Base-by-base conservation (phyloP, 2,797 vertebrate species). In the Microctenopoma lineatum region DNA sequence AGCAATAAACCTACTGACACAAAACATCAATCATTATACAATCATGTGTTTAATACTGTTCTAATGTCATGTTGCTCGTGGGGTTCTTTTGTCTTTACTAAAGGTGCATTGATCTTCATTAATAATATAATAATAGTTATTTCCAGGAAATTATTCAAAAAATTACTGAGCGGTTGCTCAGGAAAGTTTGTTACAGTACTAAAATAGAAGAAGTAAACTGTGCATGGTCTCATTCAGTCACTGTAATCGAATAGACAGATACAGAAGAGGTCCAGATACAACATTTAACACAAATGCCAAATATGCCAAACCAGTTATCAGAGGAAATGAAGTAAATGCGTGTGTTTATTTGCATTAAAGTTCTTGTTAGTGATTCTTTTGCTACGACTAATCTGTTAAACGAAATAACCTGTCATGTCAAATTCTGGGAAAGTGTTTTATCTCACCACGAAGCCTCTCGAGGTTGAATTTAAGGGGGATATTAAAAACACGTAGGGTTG, bases 311-410 rank as follows among this genome's bases (percentile, higher is more conserved):
- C 7, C 41, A 7, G 12, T 3, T 8, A 10, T 10, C 27, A 32
- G 21, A 3, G 16, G 29, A 53, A 21, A 16, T 13, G 25, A 18
- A 34, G 21, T 13, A 21, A 18, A 27, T 51, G 34, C 13, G 11
- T 25, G 8, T 11, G n/a, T 45, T 46, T 46, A 21, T 18, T 46
- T 46, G 44, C n/a, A 21, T 5, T 26, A 13, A 1, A 36, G 42
- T 4, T 0, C 21, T 50, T 21, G 25, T 21, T 29, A 12, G 39
- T 50, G 42, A 6, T 18, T 18, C 18, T 46, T 46, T 36, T 16
- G 41, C 16, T 41, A 36, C 4, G 59, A 5, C 58, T 62, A 36
- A 59, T 9, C 41, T 66, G 32, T 48, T 34, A 26, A 48, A 48
- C 16, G 21, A 42, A 48, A 32, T 14, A 44, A 38, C 9, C 48